Percentiles rank a stretch among this genome's conserved stretches.
phyloP scores from a whole-genome alignment of 1,140 invertebrate genomes.

The Drosophila murphyi region DNA sequence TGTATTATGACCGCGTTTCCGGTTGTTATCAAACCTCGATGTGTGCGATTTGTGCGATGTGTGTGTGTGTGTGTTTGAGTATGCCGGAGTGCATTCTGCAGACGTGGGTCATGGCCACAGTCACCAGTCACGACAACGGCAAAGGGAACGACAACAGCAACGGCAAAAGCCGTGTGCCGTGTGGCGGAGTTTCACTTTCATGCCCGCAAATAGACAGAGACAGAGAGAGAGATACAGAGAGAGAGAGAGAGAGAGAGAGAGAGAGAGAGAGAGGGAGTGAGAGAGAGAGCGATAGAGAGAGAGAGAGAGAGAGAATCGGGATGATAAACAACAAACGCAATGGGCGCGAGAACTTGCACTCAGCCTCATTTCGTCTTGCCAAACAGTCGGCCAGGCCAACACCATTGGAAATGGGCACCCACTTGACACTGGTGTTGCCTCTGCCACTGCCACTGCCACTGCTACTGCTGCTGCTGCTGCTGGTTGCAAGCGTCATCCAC shows the following conservation, averaged over 20 bases:
- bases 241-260: slow-evolving; percentile 29
- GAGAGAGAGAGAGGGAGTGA: slow-evolving; percentile 27
- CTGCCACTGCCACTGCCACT: background rate
- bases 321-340: slow-evolving; percentile 54
- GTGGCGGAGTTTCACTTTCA: slow-evolving; percentile 75
- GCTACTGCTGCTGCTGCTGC: background rate
- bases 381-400: slow-evolving; percentile 2
- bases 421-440: slow-evolving; percentile 20
- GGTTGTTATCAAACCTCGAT: slow-evolving; percentile 51
- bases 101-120: slow-evolving; percentile 71
- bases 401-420: slow-evolving; percentile 17
- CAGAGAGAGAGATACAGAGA: slow-evolving; percentile 26
- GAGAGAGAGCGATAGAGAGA: slow-evolving; percentile 34
- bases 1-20: slow-evolving; percentile 70
- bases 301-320: slow-evolving; percentile 32
- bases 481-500: slow-evolving; percentile 53
- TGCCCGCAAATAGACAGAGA: slow-evolving; percentile 38
- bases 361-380: slow-evolving; percentile 72
- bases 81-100: slow-evolving; percentile 63
- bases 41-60: slow-evolving; percentile 6
- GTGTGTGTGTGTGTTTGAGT: slow-evolving; percentile 28
- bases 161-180: slow-evolving; percentile 67
- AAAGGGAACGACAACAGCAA: slow-evolving; percentile 46
- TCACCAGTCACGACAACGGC: slow-evolving; percentile 50
- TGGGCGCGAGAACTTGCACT: slow-evolving; percentile 61